These are phyloP conservation scores for Oreocharis arfaki DNA, from an alignment of 2,113 vertebrate genomes.

Conservation along the genomic window DNA sequence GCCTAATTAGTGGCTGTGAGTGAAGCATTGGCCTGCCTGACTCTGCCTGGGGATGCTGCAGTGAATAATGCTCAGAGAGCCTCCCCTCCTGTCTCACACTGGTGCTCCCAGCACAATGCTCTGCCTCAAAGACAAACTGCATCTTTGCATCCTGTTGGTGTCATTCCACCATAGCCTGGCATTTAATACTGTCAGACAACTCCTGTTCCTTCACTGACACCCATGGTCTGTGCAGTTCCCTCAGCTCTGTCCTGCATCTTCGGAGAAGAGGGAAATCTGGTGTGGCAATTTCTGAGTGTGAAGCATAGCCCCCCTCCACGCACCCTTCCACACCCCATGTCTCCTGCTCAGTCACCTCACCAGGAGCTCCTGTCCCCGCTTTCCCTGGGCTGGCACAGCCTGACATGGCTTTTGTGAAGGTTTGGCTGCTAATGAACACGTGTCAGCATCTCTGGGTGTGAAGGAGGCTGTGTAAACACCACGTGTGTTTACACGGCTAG, in stretches of 20 bases:
- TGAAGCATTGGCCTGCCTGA: not conserved
- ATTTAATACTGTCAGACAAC: not conserved
- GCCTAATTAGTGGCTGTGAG: not conserved
- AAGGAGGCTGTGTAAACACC: not conserved
- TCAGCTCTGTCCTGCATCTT: not conserved
- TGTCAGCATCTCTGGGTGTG: not conserved
- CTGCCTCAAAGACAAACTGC: not conserved
- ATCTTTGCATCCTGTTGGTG: not conserved
- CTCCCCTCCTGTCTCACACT: not conserved
- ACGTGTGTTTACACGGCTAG: accelerated
- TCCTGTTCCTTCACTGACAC: not conserved
- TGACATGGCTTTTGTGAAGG: not conserved
- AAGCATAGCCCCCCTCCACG: not conserved
- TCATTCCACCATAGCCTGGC: not conserved
- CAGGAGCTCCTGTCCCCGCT: not conserved
- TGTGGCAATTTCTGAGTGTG: not conserved
- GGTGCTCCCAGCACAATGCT: not conserved
- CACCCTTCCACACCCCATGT: accelerated
- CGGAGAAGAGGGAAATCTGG: not conserved
- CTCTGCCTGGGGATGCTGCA: not conserved
- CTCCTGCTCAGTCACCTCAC: not conserved
- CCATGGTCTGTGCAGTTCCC: not conserved
- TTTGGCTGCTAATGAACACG: not conserved
- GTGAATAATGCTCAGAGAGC: not conserved
- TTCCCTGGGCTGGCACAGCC: not conserved